Percentiles rank a stretch among this genome's conserved stretches.
These are phyloP conservation scores for Syngnathoides biaculeatus DNA, from an alignment of 2,113 vertebrate genomes.

Conservation along the genomic window DNA sequence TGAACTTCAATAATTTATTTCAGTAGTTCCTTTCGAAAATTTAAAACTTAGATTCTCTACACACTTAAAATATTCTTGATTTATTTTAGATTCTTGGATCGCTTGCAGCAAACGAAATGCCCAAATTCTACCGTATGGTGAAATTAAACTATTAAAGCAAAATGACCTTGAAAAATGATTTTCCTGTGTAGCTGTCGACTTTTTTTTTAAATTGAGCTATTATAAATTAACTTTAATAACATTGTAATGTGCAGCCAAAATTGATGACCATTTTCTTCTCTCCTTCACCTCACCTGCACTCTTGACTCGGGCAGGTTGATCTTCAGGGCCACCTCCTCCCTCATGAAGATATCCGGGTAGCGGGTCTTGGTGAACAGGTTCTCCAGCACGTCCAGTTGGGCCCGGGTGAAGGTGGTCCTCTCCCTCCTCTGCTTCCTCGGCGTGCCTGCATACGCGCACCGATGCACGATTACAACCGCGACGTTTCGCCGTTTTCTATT, in stretches of 20 bases:
- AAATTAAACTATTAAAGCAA: not conserved
- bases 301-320: slow-evolving; percentile 95
- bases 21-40: not conserved
- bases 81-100: not conserved
- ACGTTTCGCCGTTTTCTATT: not conserved
- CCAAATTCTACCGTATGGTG: not conserved
- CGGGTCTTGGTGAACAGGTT: slow-evolving; percentile 93
- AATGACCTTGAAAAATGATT: not conserved
- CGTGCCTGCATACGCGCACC: slow-evolving; percentile 66
- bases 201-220: not conserved
- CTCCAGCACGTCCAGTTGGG: slow-evolving; percentile 93
- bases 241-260: too few species aligned
- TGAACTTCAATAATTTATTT: not conserved
- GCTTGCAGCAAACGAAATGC: not conserved
- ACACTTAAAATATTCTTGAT: not conserved
- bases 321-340: slow-evolving; percentile 96
- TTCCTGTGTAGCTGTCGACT: not conserved
- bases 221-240: too few species aligned
- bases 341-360: slow-evolving; percentile 98
- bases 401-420: slow-evolving; percentile 93
- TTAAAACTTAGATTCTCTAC: not conserved
- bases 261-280: not conserved
- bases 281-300: slow-evolving; percentile 80
- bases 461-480: not conserved
- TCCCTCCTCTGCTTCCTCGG: slow-evolving; percentile 95